phyloP scores from a whole-genome alignment of 2,113 vertebrate genomes.

The Monarcha castaneiventris region DNA sequence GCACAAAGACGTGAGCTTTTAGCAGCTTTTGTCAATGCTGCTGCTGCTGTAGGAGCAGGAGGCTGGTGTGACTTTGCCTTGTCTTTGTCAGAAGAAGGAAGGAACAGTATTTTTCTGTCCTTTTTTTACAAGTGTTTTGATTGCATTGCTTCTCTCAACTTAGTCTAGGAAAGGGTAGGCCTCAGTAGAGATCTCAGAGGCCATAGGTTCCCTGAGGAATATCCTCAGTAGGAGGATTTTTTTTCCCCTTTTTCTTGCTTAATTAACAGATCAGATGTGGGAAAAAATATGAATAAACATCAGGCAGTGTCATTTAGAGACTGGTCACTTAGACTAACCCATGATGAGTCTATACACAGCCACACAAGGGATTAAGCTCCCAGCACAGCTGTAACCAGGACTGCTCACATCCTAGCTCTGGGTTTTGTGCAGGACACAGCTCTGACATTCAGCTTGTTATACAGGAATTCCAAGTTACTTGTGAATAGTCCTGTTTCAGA shows the following conservation, averaged over 20 bases:
- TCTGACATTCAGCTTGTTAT: not conserved
- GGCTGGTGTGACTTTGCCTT: not conserved
- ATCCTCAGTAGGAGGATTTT: not conserved
- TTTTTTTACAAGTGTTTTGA: not conserved
- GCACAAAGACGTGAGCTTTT: not conserved
- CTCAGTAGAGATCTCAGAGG: not conserved
- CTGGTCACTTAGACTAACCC: not conserved
- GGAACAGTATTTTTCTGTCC: not conserved
- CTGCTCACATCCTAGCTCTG: not conserved
- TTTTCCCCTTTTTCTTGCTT: not conserved
- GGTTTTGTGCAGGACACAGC: not conserved
- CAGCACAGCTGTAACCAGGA: not conserved
- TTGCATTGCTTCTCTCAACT: not conserved
- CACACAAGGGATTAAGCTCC: not conserved
- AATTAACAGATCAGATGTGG: conserved; percentile 24
- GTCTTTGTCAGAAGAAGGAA: not conserved
- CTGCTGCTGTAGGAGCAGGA: not conserved
- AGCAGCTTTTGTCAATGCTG: not conserved
- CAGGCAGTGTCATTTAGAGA: not conserved
- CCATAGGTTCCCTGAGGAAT: not conserved
- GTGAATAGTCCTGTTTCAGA: not conserved
- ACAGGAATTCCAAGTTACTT: not conserved
- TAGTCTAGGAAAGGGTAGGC: not conserved
- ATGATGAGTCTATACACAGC: not conserved
- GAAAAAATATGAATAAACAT: conserved; percentile 40